phyloP scores from a whole-genome alignment of 2,113 vertebrate genomes.

The Morone saxatilis region DNA sequence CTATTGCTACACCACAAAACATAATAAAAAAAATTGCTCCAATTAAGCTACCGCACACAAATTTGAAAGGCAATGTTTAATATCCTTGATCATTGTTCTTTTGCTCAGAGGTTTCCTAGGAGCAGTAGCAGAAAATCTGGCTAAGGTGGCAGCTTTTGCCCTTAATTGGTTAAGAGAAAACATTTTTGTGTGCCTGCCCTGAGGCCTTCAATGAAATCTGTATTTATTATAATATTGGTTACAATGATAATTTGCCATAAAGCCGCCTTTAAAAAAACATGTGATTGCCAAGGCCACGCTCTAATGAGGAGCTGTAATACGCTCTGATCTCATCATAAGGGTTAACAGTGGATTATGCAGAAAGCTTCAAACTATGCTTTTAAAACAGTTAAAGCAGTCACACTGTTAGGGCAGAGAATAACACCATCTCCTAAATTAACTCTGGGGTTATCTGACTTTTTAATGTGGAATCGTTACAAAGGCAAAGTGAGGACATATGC shows the following conservation, averaged over 20 bases:
- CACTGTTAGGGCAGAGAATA: slow-evolving; percentile 46
- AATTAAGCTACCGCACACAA: slow-evolving; percentile 42
- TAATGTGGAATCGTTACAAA: slow-evolving; percentile 68
- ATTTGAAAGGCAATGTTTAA: slow-evolving; percentile 52
- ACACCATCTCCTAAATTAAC: slow-evolving; percentile 68
- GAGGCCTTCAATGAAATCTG: slow-evolving; percentile 51
- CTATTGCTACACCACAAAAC: slow-evolving; percentile 1
- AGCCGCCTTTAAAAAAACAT: slow-evolving; percentile 53
- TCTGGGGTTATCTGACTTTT: slow-evolving; percentile 68
- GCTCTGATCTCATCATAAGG: slow-evolving; percentile 72
- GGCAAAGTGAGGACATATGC: slow-evolving; percentile 60
- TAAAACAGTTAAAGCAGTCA: slow-evolving; percentile 52
- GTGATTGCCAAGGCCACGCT: slow-evolving; percentile 58
- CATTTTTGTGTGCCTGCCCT: slow-evolving; percentile 32
- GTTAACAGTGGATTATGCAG: slow-evolving; percentile 71
- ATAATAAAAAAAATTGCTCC: slow-evolving; percentile 24
- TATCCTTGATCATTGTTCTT: slow-evolving; percentile 59
- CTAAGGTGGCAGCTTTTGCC: slow-evolving; percentile 62
- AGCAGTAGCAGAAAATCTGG: slow-evolving; percentile 53
- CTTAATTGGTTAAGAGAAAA: slow-evolving; percentile 59
- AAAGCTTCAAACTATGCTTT: slow-evolving; percentile 64
- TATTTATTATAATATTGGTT: slow-evolving; percentile 68
- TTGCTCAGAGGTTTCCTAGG: slow-evolving; percentile 55
- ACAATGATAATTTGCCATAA: slow-evolving; percentile 64
- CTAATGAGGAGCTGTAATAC: slow-evolving; percentile 72